These are phyloP conservation scores for Oxycera nigricornis DNA, from an alignment of 2,888 invertebrate genomes.

Conservation along the genomic window DNA sequence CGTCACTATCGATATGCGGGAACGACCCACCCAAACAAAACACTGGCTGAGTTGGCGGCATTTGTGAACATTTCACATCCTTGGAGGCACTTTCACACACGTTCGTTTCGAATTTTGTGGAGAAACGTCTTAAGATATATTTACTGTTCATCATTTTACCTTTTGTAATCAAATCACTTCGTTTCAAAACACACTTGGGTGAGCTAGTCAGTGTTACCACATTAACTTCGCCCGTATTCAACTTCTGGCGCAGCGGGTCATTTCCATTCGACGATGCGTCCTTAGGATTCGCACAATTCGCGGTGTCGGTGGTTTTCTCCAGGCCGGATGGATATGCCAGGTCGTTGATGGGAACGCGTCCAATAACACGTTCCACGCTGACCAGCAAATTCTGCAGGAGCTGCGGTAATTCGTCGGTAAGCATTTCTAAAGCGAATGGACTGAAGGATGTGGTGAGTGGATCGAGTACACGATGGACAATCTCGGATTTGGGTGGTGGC, in stretches of 20 bases:
- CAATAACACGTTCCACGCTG: slow-evolving; percentile 73
- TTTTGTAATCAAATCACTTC: slow-evolving; percentile 63
- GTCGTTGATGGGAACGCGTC: slow-evolving; percentile 71
- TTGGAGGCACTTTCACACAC: slow-evolving; percentile 55
- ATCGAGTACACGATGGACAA: slow-evolving; percentile 57
- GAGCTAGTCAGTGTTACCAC: slow-evolving; percentile 59
- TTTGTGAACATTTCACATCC: slow-evolving; percentile 57
- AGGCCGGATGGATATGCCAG: slow-evolving; percentile 65
- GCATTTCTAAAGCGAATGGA: slow-evolving; percentile 60
- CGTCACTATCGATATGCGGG: slow-evolving; percentile 77
- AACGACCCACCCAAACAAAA: slow-evolving; percentile 73
- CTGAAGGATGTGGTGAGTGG: slow-evolving; percentile 55
- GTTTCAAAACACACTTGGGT: slow-evolving; percentile 61
- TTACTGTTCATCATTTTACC: slow-evolving; percentile 61
- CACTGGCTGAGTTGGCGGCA: slow-evolving; percentile 61
- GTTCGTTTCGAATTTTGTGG: slow-evolving; percentile 58
- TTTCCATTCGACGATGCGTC: neutral
- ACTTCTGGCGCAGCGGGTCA: slow-evolving; percentile 40
- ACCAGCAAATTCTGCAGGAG: slow-evolving; percentile 71
- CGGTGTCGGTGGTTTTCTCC: neutral
- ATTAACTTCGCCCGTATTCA: slow-evolving; percentile 46
- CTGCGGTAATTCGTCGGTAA: slow-evolving; percentile 67
- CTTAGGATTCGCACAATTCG: neutral
- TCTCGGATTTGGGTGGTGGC: slow-evolving; percentile 50
- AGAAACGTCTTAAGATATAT: slow-evolving; percentile 59